phyloP scores from a whole-genome alignment of 1,140 invertebrate species.

The Calycopis cecrops region DNA sequence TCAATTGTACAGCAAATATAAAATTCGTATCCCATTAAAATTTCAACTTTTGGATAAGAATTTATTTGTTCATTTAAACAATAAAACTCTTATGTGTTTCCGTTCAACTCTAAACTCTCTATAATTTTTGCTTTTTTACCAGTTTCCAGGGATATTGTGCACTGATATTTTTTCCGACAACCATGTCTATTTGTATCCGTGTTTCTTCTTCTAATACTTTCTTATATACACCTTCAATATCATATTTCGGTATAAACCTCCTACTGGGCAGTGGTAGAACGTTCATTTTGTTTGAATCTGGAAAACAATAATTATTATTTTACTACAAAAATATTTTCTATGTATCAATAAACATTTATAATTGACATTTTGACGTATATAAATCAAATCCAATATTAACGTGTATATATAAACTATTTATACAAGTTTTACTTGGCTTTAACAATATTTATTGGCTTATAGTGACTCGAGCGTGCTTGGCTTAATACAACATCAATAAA shows the following conservation, averaged over 20 bases:
- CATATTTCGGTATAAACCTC: slow-evolving; percentile 63
- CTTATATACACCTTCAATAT: slow-evolving; percentile 61
- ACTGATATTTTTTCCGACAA: slow-evolving; percentile 77
- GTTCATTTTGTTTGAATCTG: background rate
- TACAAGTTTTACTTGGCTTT: too few species aligned
- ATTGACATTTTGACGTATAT: too few species aligned
- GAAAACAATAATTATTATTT: too few species aligned
- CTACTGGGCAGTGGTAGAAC: slow-evolving; percentile 43
- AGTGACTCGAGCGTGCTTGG: too few species aligned
- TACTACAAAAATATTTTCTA: too few species aligned
- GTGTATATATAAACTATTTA: too few species aligned
- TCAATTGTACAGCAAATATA: slow-evolving; percentile 82
- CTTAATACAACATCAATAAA: too few species aligned
- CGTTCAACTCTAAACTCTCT: slow-evolving; percentile 73
- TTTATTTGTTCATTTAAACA: slow-evolving; percentile 71
- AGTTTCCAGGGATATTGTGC: slow-evolving; percentile 84
- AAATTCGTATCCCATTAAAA: slow-evolving; percentile 84
- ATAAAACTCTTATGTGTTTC: slow-evolving; percentile 76
- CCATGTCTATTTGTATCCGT: slow-evolving; percentile 69
- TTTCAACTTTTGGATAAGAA: slow-evolving; percentile 70
- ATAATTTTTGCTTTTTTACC: slow-evolving; percentile 78
- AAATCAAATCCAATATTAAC: too few species aligned
- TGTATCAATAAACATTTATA: too few species aligned
- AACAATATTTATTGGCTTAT: too few species aligned
- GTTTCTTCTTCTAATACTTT: slow-evolving; percentile 59